Percentiles rank a stretch among this genome's conserved stretches.
Evolutionary conservation across 1,140 invertebrate genomes (phyloP).

Genomic region (Melitaea cinxia): DNA sequence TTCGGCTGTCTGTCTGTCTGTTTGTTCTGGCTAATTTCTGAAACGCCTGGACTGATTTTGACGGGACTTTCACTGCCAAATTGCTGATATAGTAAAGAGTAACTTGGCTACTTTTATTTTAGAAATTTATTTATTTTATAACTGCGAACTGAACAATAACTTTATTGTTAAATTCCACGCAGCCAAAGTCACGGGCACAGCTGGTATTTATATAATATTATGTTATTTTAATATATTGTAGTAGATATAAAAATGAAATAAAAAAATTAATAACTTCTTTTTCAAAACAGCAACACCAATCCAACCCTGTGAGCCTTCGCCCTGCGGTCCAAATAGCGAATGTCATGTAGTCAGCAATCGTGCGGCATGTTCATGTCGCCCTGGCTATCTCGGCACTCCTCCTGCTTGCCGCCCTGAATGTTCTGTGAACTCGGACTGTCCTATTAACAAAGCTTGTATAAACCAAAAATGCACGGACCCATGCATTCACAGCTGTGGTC

Average conservation of each 20-base stretch:
- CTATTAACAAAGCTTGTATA: constrained; percentile 87
- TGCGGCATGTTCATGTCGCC: constrained; percentile 90
- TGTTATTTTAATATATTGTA: not conserved
- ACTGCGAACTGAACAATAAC: not conserved
- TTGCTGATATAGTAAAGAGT: no score
- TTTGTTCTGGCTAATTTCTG: no score
- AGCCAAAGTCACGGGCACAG: no score
- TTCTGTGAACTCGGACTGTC: constrained; percentile 89
- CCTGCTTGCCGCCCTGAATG: constrained; percentile 91
- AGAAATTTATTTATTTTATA: no score
- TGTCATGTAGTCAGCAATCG: constrained; percentile 87
- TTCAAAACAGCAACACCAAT: constrained; percentile 70
- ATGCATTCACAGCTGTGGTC: constrained; percentile 89
- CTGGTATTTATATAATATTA: no score
- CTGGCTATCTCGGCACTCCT: constrained; percentile 89
- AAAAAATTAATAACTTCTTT: constrained; percentile 19
- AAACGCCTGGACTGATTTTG: no score
- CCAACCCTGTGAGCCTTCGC: constrained; percentile 90
- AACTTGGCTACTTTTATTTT: no score
- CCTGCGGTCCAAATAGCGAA: constrained; percentile 91
- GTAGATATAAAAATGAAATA: no score
- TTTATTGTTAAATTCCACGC: no score
- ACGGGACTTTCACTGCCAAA: no score
- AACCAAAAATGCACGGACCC: constrained; percentile 91
- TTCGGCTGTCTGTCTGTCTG: no score